Evolutionary conservation across 2,113 vertebrate genomes (phyloP).

Genomic region (Oryzias javanicus): DNA sequence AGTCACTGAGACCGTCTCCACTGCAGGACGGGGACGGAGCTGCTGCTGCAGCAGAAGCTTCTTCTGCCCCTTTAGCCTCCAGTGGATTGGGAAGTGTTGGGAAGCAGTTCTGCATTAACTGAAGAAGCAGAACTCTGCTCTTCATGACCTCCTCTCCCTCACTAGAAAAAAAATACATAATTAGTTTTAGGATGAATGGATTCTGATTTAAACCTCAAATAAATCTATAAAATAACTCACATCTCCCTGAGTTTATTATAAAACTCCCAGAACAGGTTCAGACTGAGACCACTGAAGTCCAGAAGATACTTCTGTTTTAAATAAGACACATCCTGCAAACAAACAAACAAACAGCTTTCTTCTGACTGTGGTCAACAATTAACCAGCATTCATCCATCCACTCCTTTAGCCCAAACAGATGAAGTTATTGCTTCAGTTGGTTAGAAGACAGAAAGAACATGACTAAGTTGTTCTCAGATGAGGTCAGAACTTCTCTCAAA

Average conservation of each 20-base stretch:
- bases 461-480: not conserved
- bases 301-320: slow-evolving; percentile 89
- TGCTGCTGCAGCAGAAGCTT: slow-evolving; percentile 11
- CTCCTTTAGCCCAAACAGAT: not conserved
- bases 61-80: slow-evolving; percentile 35
- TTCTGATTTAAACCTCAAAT: not conserved
- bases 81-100: slow-evolving; percentile 78
- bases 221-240: slow-evolving; percentile 71
- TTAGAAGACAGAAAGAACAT: not conserved
- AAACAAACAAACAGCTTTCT: slow-evolving; percentile 22
- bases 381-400: not conserved
- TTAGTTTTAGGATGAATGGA: not conserved
- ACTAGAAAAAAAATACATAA: slow-evolving; percentile 68
- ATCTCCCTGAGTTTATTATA: slow-evolving; percentile 90
- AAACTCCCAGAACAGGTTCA: slow-evolving; percentile 92
- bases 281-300: slow-evolving; percentile 86
- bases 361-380: not conserved
- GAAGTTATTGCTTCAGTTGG: not conserved
- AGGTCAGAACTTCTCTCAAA: not conserved
- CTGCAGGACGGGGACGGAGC: slow-evolving; percentile 45
- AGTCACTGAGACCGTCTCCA: slow-evolving; percentile 49
- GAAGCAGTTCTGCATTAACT: slow-evolving; percentile 94
- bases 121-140: slow-evolving; percentile 86
- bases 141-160: slow-evolving; percentile 85
- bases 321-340: slow-evolving; percentile 83